These are phyloP conservation scores for Neuroscelio doddi DNA, from an alignment of 2,888 invertebrate genomes.

Conservation along the genomic window DNA sequence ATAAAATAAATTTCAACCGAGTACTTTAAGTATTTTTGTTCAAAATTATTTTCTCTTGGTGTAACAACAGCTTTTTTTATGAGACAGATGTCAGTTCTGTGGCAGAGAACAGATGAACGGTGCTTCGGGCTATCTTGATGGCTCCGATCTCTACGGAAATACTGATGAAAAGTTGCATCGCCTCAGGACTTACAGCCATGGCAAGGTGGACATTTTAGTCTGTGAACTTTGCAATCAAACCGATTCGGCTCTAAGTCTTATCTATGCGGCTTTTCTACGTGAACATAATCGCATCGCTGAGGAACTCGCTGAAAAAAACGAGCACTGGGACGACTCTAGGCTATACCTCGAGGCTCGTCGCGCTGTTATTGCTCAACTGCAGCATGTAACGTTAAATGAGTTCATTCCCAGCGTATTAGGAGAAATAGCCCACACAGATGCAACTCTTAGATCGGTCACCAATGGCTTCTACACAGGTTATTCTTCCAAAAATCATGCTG, in stretches of 20 bases:
- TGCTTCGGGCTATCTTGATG: constrained; percentile 88
- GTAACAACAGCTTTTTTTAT: too few species aligned
- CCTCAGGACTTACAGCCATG: constrained; percentile 81
- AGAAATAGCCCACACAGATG: constrained; percentile 78
- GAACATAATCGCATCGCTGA: constrained; percentile 88
- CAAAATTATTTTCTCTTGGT: not conserved
- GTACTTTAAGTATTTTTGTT: too few species aligned
- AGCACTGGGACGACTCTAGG: constrained; percentile 85
- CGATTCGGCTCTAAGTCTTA: constrained; percentile 77
- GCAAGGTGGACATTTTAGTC: constrained; percentile 79
- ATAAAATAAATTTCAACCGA: too few species aligned
- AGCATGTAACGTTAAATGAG: constrained; percentile 89
- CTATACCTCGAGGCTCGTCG: constrained; percentile 84
- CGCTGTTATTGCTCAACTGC: constrained; percentile 84
- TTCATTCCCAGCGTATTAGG: constrained; percentile 86
- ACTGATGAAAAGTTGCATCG: constrained; percentile 81
- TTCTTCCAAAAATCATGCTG: constrained; percentile 85
- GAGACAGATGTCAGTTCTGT: constrained; percentile 72
- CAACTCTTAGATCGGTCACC: constrained; percentile 77
- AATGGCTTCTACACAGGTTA: constrained; percentile 86
- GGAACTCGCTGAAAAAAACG: constrained; percentile 80
- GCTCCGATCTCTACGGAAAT: constrained; percentile 86
- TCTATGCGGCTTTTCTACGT: constrained; percentile 81
- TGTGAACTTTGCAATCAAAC: constrained; percentile 78
- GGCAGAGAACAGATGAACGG: constrained; percentile 88